Base-by-base conservation (phyloP, 2,888 invertebrate genomes). In the Nematopogon swammerdamellus region DNA sequence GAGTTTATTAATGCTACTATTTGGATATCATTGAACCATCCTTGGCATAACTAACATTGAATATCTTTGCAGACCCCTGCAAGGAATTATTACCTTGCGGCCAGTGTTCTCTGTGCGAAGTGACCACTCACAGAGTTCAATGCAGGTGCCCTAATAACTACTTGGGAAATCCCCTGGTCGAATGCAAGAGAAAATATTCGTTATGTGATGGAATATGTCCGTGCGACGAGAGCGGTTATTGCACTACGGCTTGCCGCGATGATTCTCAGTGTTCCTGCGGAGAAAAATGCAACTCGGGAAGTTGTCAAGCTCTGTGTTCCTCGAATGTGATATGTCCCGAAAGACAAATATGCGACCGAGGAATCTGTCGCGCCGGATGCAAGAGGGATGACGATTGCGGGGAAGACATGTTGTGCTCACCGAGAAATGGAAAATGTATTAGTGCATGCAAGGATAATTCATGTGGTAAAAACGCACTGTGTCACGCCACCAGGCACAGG, bases 141-240 rank as follows among this genome's bases (percentile, higher is more conserved):
- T 95, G 95, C 63, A 91, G 88, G 62, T 95, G 95, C 59, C 88
- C 92, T 2, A 76, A 83, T 47, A 88, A 89, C 61, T 91, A 88
- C 59, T 82, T 89, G 36, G 95, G 95, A 1, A 91, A 95, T 70
- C 90, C 95, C 2, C 76, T 91, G 4, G 84, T 87, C 1, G 85
- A 88, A 56, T 95, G 95, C 62, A 83, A 84, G 48, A 84, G 85
- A 64, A 88, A 89, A 47, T 84, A 85, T 50, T 72, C 83, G 47
- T 80, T 83, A 48, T 95, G 95, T 62, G 87, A 90, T 60, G 86
- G 87, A 1, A 81, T 81, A 48, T 93, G 94, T 59, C 85, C 90
- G 51, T 92, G 92, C 60, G 92, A 92, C 60, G 88, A 89, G 57
- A 84, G 86, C 50, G 92, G 91, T 20, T 92, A 90, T 61, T 94